These are phyloP conservation scores for Leucophenga maculata DNA, from an alignment of 2,888 invertebrate genomes.

Conservation along the genomic window DNA sequence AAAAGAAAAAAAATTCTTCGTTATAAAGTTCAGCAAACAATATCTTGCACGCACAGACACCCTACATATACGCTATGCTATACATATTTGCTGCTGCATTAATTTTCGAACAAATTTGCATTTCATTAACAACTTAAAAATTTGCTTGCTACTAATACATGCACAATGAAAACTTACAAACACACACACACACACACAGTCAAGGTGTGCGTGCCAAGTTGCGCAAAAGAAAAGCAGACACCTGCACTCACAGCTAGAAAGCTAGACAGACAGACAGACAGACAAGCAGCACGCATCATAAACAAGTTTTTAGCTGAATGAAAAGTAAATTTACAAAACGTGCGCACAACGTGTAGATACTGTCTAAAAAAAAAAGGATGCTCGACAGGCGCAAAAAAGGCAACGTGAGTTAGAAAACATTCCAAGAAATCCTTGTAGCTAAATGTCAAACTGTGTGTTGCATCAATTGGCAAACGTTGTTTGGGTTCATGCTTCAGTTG, in stretches of 20 bases:
- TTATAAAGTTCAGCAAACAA: background rate
- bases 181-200: background rate
- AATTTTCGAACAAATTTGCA: slow-evolving; percentile 54
- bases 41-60: no score
- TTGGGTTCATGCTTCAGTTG: no score
- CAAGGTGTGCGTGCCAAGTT: background rate
- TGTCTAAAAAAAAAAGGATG: background rate
- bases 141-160: slow-evolving; percentile 31
- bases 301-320: slow-evolving; percentile 45
- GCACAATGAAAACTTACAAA: background rate
- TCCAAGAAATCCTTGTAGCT: no score
- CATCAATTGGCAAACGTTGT: no score
- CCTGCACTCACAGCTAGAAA: slow-evolving; percentile 16
- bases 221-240: background rate
- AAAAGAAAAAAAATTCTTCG: background rate
- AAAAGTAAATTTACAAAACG: slow-evolving; percentile 57
- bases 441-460: no score
- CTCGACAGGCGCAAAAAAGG: slow-evolving; percentile 36
- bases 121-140: slow-evolving; percentile 56
- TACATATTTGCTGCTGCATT: slow-evolving; percentile 42
- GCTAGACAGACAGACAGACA: slow-evolving; percentile 4
- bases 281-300: slow-evolving; percentile 36
- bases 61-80: no score
- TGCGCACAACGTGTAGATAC: slow-evolving; percentile 36
- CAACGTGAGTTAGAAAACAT: slow-evolving; percentile 12